phyloP scores from a whole-genome alignment of 2,797 vertebrate genomes.

The Coregonus suidteri region DNA sequence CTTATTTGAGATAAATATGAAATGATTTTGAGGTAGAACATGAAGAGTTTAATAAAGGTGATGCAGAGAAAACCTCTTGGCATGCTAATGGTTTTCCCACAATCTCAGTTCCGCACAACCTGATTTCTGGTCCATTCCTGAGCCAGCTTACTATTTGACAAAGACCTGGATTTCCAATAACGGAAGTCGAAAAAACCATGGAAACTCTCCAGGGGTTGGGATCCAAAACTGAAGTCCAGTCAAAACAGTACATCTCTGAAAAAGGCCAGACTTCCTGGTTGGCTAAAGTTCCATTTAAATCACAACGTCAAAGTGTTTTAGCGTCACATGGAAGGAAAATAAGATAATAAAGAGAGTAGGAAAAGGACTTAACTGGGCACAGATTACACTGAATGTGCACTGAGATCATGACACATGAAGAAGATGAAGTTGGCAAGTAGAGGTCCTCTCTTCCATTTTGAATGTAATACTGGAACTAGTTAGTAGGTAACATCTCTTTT shows the following conservation, averaged over 20 bases:
- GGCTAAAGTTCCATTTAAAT: neutral
- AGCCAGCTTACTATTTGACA: constrained; percentile 43
- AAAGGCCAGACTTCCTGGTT: neutral
- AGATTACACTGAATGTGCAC: neutral
- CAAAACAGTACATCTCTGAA: constrained; percentile 4
- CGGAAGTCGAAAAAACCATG: constrained; percentile 6
- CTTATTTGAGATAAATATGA: neutral
- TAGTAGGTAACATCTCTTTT: neutral
- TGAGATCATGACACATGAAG: neutral
- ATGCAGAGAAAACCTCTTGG: neutral
- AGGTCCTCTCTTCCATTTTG: neutral
- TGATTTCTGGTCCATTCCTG: constrained; percentile 32
- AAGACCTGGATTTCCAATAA: constrained; percentile 63
- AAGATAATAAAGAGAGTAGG: neutral
- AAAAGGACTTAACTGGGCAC: neutral
- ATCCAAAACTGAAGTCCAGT: neutral
- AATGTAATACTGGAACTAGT: neutral
- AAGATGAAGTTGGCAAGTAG: neutral
- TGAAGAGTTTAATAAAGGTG: constrained; percentile 1
- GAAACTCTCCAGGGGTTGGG: constrained; percentile 9
- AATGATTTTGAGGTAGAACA: neutral
- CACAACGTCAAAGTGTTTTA: neutral
- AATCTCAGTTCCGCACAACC: constrained; percentile 12
- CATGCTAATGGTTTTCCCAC: neutral
- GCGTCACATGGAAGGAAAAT: neutral